Conservation (phyloP, 2,797 vertebrate genomes). For the Streptopelia turtur region DNA sequence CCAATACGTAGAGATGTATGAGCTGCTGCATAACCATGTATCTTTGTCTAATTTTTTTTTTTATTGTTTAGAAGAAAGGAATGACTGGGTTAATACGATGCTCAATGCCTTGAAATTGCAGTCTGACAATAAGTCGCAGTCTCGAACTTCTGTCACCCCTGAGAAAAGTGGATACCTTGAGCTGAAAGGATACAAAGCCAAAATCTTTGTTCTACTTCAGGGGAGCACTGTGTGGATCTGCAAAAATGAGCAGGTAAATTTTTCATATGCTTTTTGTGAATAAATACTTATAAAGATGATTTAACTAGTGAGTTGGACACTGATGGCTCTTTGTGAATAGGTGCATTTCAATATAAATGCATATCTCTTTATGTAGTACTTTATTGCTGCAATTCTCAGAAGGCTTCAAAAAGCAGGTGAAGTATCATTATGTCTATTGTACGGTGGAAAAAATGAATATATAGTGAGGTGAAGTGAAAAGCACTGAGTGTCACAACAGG, state of each 20-base stretch:
- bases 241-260: constrained; percentile 95
- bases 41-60: neutral
- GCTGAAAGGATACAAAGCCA: constrained; percentile 93
- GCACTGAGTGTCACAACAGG: constrained; percentile 34
- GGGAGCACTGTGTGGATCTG: constrained; percentile 92
- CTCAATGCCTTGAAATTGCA: constrained; percentile 82
- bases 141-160: constrained; percentile 63
- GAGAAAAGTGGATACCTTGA: constrained; percentile 91
- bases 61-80: constrained; percentile 87
- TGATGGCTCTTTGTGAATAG: constrained; percentile 30
- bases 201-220: constrained; percentile 89
- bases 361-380: constrained; percentile 7
- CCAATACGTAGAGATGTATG: neutral
- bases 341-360: constrained; percentile 57
- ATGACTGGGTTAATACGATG: constrained; percentile 90
- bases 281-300: constrained; percentile 30
- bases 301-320: constrained; percentile 38
- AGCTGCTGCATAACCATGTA: neutral
- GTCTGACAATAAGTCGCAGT: constrained; percentile 72
- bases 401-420: constrained; percentile 20
- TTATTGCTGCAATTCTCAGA: constrained; percentile 33
- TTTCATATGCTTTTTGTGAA: constrained; percentile 34
- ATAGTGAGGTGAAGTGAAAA: constrained; percentile 46
- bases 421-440: constrained; percentile 39
- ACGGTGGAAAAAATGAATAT: neutral